Percentiles rank a stretch among this genome's conserved stretches.
These are phyloP conservation scores for Osmerus mordax DNA, from an alignment of 2,113 vertebrate genomes.

Conservation along the genomic window DNA sequence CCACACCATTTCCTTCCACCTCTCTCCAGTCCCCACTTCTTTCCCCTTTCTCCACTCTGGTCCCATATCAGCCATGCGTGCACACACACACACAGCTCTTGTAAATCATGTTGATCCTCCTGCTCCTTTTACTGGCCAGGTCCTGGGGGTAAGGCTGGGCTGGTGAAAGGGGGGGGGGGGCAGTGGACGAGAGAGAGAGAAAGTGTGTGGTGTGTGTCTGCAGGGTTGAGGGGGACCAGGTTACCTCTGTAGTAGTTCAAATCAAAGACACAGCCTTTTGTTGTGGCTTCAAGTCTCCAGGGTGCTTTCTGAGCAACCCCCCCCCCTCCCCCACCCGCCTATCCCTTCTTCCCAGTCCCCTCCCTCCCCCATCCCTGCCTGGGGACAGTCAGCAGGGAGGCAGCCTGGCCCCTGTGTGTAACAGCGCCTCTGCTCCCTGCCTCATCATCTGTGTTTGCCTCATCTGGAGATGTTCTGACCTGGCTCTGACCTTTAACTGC, in stretches of 20 bases:
- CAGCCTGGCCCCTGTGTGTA: no score
- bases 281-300: conserved; percentile 58
- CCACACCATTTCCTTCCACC: conserved; percentile 45
- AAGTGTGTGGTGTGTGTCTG: neutral
- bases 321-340: conserved; percentile 49
- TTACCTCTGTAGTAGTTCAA: conserved; percentile 51
- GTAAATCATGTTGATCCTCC: conserved; percentile 66
- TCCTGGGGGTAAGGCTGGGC: conserved; percentile 58
- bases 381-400: no score
- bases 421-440: no score
- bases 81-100: conserved; percentile 50
- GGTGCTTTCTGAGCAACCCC: no score
- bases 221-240: neutral
- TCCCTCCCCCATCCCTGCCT: neutral
- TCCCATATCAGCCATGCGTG: conserved; percentile 1
- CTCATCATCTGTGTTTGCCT: no score
- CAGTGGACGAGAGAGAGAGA: conserved; percentile 26
- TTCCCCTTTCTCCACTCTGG: conserved; percentile 26
- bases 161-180: conserved; percentile 50
- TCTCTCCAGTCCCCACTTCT: conserved; percentile 13
- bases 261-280: conserved; percentile 71
- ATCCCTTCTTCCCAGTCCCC: conserved; percentile 35
- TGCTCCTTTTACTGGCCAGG: conserved; percentile 48
- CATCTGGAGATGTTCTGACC: no score
- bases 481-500: no score